Percentiles rank a stretch among this genome's conserved stretches.
These are phyloP conservation scores for Drosophila meridiana DNA, from an alignment of 2,888 invertebrate species.

Conservation along the genomic window DNA sequence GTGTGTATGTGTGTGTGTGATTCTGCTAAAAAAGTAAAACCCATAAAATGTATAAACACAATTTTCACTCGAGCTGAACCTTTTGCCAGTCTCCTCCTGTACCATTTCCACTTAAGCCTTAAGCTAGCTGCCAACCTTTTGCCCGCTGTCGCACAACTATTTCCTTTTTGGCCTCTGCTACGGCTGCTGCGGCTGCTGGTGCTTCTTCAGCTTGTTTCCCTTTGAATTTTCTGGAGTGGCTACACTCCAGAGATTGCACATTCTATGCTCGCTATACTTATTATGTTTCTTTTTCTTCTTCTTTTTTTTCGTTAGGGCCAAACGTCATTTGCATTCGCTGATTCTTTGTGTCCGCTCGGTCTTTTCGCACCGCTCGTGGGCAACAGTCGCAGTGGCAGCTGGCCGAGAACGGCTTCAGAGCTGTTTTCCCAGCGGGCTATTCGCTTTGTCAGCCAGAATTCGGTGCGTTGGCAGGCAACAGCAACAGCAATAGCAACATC, in stretches of 20 bases:
- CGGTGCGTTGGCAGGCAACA: conserved; percentile 19
- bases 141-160: conserved; percentile 10
- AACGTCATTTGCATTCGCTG: conserved; percentile 57
- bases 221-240: conserved; percentile 19
- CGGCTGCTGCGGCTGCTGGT: neutral
- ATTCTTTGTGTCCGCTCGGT: neutral
- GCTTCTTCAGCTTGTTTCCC: conserved; percentile 5
- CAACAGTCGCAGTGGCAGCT: conserved; percentile 1
- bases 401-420: conserved; percentile 16
- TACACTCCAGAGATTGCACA: conserved; percentile 58
- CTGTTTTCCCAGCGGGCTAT: conserved; percentile 41
- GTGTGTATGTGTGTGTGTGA: neutral
- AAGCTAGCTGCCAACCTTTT: conserved; percentile 20
- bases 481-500: conserved; percentile 5
- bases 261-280: conserved; percentile 16
- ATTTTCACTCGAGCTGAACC: conserved; percentile 57
- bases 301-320: conserved; percentile 2
- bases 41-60: conserved; percentile 61
- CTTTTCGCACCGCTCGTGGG: neutral
- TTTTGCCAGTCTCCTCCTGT: conserved; percentile 41
- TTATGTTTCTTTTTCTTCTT: neutral
- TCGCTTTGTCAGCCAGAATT: conserved; percentile 45
- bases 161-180: conserved; percentile 8
- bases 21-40: conserved; percentile 13
- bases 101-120: conserved; percentile 25